phyloP scores from a whole-genome alignment of 2,888 invertebrate species.

The Subacronicta megacephala region DNA sequence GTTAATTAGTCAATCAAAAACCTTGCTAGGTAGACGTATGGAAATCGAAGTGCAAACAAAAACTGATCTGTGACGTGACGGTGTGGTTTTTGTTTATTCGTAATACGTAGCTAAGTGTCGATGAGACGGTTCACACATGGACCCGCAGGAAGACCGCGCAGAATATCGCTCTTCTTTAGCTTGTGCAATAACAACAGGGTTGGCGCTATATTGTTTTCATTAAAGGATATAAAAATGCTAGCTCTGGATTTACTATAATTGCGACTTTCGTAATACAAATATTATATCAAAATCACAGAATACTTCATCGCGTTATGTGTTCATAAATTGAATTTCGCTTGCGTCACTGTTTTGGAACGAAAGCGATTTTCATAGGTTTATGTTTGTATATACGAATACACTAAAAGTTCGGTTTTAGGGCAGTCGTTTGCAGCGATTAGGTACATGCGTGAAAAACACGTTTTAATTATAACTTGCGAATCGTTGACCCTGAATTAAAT shows the following conservation, averaged over 20 bases:
- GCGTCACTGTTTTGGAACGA: background rate
- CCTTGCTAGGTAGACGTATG: conserved; percentile 32
- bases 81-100: conserved; percentile 79
- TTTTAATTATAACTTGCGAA: too few relatives aligned
- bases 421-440: too few relatives aligned
- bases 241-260: too few relatives aligned
- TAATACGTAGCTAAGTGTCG: conserved; percentile 62
- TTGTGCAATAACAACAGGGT: conserved; percentile 85
- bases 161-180: conserved; percentile 81
- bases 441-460: too few relatives aligned
- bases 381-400: too few relatives aligned
- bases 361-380: background rate
- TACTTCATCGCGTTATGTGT: too few relatives aligned
- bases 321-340: too few relatives aligned
- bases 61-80: conserved; percentile 56
- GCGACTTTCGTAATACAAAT: too few relatives aligned
- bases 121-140: conserved; percentile 81
- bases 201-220: conserved; percentile 57
- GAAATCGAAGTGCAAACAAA: conserved; percentile 62
- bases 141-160: conserved; percentile 77
- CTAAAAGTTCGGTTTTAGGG: too few relatives aligned
- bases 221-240: background rate
- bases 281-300: too few relatives aligned
- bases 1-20: conserved; percentile 21
- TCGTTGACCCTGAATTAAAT: too few relatives aligned